Conservation (phyloP, 2,113 vertebrate genomes). For the Gallinago media region DNA sequence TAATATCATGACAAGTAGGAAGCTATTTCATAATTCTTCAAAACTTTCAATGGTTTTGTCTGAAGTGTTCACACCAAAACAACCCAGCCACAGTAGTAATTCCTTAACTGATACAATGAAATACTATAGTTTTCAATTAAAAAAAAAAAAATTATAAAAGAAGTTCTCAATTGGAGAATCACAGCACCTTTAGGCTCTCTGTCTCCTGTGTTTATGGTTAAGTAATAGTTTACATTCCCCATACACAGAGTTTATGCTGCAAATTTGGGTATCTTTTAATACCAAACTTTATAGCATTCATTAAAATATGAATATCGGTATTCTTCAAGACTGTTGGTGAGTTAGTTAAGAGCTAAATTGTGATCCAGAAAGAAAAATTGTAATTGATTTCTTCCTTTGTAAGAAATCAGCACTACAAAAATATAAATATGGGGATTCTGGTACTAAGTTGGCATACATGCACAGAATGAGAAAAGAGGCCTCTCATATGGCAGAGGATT, state of each 20-base stretch:
- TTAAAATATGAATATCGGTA: neutral
- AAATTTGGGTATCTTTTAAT: neutral
- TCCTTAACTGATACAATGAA: neutral
- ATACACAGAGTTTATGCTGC: accelerated
- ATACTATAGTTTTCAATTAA: neutral
- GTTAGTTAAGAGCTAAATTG: neutral
- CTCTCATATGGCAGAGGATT: neutral
- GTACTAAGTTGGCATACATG: neutral
- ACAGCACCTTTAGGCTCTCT: accelerated
- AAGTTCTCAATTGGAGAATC: neutral
- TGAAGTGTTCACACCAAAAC: neutral
- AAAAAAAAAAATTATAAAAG: neutral
- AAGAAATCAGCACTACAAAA: neutral
- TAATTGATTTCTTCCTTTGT: neutral
- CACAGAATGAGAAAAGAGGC: neutral
- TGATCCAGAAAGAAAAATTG: neutral
- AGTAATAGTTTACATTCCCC: neutral
- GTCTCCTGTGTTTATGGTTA: neutral
- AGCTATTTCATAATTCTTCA: neutral
- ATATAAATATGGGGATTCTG: neutral
- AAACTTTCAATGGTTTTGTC: neutral
- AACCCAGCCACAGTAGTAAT: neutral
- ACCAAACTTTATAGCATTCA: neutral
- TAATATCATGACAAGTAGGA: neutral
- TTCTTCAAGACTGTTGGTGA: neutral